Percentiles rank a stretch among this genome's conserved stretches.
These are phyloP conservation scores for Cydia strobilella DNA, from an alignment of 1,140 invertebrate genomes.

Conservation along the genomic window DNA sequence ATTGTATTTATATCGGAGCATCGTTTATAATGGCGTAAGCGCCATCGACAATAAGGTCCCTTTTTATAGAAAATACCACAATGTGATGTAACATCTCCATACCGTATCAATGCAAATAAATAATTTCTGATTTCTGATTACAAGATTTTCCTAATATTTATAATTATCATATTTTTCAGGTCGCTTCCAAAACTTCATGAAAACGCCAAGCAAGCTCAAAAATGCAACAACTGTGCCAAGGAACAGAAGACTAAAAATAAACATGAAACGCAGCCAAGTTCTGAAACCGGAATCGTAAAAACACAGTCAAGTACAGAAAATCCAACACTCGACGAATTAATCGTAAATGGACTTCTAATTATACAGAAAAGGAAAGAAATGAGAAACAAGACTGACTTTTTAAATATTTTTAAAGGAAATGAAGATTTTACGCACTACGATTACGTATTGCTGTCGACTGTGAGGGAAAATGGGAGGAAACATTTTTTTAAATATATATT, in stretches of 20 bases:
- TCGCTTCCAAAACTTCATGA: background rate
- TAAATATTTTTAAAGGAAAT: background rate
- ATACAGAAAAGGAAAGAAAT: background rate
- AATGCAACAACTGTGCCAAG: background rate
- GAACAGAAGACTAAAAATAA: background rate
- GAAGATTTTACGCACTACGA: constrained; percentile 1
- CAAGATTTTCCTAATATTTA: background rate
- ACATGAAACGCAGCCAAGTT: background rate
- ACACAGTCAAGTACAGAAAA: background rate
- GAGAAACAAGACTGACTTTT: background rate
- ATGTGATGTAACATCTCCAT: too few relatives aligned
- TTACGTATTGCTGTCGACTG: constrained; percentile 1
- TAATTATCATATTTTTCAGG: background rate
- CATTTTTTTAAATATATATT: background rate
- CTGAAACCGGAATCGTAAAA: background rate
- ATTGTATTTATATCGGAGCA: too few relatives aligned
- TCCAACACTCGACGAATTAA: background rate
- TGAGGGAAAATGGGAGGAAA: constrained; percentile 8
- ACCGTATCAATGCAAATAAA: too few relatives aligned
- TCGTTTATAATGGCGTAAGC: too few relatives aligned
- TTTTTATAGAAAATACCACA: too few relatives aligned
- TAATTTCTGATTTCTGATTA: too few relatives aligned
- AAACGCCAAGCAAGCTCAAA: background rate
- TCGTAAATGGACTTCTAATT: background rate
- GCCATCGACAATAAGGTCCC: too few relatives aligned